Evolutionary conservation across 2,888 invertebrate genomes (phyloP).

Genomic region (Nebria salina): DNA sequence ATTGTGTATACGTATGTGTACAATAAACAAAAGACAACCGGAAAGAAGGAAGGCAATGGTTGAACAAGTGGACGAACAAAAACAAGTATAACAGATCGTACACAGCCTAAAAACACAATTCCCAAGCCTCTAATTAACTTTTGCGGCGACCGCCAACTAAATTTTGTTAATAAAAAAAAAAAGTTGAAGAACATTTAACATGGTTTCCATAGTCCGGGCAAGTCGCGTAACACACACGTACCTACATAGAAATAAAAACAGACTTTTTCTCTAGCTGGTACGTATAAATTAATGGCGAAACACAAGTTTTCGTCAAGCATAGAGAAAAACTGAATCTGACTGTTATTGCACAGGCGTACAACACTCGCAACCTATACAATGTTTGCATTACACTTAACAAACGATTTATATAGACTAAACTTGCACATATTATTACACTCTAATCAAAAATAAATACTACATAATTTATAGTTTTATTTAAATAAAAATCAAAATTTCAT

Average conservation of each 20-base stretch:
- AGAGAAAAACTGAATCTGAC: constrained; percentile 5
- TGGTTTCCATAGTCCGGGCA: background rate
- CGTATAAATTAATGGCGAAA: constrained; percentile 15
- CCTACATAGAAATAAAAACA: background rate
- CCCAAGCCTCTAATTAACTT: constrained; percentile 14
- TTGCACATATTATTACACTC: too few relatives aligned
- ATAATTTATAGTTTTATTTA: too few relatives aligned
- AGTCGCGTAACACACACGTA: background rate
- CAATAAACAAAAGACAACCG: too few relatives aligned
- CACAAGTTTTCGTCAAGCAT: background rate
- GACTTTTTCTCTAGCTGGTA: background rate
- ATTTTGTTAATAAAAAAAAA: background rate
- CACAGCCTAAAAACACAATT: constrained; percentile 16
- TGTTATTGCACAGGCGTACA: background rate
- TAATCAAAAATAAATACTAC: too few relatives aligned
- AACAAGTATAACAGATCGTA: background rate
- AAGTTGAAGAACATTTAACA: constrained; percentile 15
- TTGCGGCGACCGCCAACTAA: constrained; percentile 5
- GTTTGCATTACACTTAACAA: background rate
- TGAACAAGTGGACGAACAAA: constrained; percentile 2
- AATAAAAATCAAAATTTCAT: too few relatives aligned
- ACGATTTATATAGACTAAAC: background rate
- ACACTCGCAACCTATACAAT: background rate
- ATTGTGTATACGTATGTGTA: too few relatives aligned
- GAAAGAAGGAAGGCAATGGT: background rate